Conservation (phyloP, 2,888 invertebrate genomes). For the Athripsodes cinereus region DNA sequence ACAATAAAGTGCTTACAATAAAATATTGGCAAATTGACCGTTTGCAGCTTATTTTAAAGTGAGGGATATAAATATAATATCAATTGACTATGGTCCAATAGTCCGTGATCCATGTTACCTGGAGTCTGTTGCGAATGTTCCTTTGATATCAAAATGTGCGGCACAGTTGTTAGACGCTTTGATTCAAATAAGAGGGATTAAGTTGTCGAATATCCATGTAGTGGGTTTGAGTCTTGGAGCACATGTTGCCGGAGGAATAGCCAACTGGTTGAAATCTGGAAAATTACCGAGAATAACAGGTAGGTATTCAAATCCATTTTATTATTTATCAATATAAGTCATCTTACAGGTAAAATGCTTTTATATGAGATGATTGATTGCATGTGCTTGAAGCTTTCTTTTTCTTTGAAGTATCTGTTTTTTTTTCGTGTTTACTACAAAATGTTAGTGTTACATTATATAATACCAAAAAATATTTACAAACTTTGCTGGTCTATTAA, state of each 20-base stretch:
- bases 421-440: no score
- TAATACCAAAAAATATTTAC: no score
- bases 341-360: no score
- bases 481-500: no score
- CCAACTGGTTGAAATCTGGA: conserved; percentile 42
- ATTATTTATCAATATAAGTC: no score
- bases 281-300: conserved; percentile 51
- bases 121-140: conserved; percentile 51
- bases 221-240: conserved; percentile 62
- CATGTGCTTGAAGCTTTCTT: no score
- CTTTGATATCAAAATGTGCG: conserved; percentile 52
- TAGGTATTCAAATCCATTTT: no score
- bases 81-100: conserved; percentile 55
- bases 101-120: conserved; percentile 55
- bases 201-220: conserved; percentile 48
- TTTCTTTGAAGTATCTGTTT: no score
- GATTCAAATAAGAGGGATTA: conserved; percentile 38
- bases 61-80: conserved; percentile 54
- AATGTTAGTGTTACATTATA: no score
- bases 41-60: conserved; percentile 44
- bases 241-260: conserved; percentile 51
- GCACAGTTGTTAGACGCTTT: conserved; percentile 53
- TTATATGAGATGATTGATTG: no score
- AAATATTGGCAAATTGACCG: conserved; percentile 11
- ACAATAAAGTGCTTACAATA: neutral